phyloP scores from a whole-genome alignment of 2,113 vertebrate genomes.

The Excalfactoria chinensis region DNA sequence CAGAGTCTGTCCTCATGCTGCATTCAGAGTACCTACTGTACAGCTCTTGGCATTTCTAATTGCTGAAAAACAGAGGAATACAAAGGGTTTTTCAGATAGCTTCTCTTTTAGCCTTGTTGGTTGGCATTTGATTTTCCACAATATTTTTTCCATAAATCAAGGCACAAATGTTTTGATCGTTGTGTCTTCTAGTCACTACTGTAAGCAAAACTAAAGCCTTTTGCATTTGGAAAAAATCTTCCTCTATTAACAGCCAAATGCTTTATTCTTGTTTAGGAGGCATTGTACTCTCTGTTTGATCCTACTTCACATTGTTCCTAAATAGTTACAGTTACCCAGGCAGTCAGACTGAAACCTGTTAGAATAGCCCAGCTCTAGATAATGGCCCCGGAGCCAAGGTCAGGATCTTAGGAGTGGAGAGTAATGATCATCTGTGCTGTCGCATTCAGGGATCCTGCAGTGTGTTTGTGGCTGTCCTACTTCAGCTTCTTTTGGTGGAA shows the following conservation, averaged over 20 bases:
- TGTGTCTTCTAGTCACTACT: neutral
- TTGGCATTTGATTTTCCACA: neutral
- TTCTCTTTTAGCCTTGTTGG: neutral
- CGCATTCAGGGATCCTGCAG: rapidly evolving
- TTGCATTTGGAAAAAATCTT: neutral
- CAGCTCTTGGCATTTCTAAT: neutral
- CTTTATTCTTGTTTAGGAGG: neutral
- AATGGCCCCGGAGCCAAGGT: neutral
- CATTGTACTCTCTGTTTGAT: neutral
- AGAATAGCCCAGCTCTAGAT: neutral
- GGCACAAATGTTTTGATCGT: neutral
- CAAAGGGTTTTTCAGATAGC: neutral
- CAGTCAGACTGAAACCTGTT: neutral
- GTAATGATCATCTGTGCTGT: neutral
- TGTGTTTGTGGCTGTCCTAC: neutral
- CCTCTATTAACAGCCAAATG: neutral
- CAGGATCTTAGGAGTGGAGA: neutral
- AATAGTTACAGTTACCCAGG: neutral
- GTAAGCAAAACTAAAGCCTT: neutral
- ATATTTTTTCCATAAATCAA: neutral
- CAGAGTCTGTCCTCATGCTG: neutral
- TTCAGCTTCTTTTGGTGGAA: neutral
- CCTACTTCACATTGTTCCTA: neutral
- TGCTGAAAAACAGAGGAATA: neutral
- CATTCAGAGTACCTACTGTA: neutral